Evolutionary conservation across 35 echinoderm and acorn worm genomes (phyloP), one percentile per base, ranked within the genome.

Genomic region (Heliocidaris erythrogramma): DNA sequence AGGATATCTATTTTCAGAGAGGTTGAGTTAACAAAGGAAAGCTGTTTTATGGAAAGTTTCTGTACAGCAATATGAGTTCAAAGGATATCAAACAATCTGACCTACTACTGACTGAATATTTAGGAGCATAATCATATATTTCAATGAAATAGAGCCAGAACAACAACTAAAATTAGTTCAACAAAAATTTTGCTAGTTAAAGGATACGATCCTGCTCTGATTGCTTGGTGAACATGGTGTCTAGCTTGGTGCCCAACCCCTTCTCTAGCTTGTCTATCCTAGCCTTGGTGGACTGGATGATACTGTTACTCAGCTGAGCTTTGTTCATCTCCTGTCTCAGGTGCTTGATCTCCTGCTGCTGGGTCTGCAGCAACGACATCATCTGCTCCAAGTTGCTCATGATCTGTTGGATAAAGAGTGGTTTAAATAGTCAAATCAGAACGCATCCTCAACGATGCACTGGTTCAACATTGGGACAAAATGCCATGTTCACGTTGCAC

Each of bases 181-280:
- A n/a, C n/a, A n/a, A n/a, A n/a, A n/a, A n/a, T n/a, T n/a, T n/a
- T n/a, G n/a, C n/a, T n/a, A n/a, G n/a, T n/a, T n/a, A n/a, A 99
- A 99, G 98, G 98, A 99, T 99, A 99, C 98, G 97, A 93, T 99
- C 98, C 88, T 92, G 93, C 59, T 97, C 96, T 2, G 96, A 88
- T 27, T 96, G 91, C 52, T 99, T 96, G 48, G 93, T 85, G n/a
- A 97, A 90, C 31, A 94, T 89, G 59, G 59, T 59, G 5, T 97
- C 97, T 11, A 97, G 48, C 93, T 96, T 99, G 94, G 91, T 96
- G 49, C 96, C 95, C 48, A 99, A 17, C 42, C 96, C 96, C 89
- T 96, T 97, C 60, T 99, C 98, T 85, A 99, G 94, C 56, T 96
- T 99, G 85, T 99, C 98, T 6, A 99, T 96, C 59, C 97, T 96